These are phyloP conservation scores for Ooceraea biroi DNA, from an alignment of 1,140 invertebrate genomes.

Conservation along the genomic window DNA sequence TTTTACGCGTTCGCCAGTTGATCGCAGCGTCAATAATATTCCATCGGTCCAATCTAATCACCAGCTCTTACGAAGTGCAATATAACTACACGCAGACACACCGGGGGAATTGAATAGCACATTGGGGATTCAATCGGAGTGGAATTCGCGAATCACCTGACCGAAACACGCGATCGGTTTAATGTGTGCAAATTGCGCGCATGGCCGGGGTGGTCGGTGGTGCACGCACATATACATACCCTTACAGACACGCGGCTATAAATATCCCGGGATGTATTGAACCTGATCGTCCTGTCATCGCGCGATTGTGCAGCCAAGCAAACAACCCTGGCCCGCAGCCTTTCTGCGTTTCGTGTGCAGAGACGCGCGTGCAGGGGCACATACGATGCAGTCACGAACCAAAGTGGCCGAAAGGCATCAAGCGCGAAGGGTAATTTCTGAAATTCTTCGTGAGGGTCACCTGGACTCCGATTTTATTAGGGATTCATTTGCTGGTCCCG, in stretches of 20 bases:
- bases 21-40: no score
- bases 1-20: no score
- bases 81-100: not conserved
- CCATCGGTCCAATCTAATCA: not conserved
- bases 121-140: conserved; percentile 41
- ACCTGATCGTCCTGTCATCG: conserved; percentile 29
- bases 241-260: conserved; percentile 34
- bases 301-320: conserved; percentile 34
- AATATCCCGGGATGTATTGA: conserved; percentile 57
- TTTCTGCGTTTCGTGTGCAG: conserved; percentile 50
- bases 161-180: conserved; percentile 40
- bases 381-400: no score
- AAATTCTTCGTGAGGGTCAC: no score
- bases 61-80: not conserved
- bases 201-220: not conserved
- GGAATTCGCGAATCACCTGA: conserved; percentile 28
- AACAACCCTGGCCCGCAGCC: not conserved
- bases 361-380: not conserved
- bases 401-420: no score
- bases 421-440: no score
- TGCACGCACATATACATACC: not conserved
- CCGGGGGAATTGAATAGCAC: conserved; percentile 9
- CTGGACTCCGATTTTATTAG: no score
- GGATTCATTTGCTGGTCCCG: no score
- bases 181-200: conserved; percentile 55